Conservation (phyloP, 2,113 vertebrate species). For the Pedionomus torquatus region DNA sequence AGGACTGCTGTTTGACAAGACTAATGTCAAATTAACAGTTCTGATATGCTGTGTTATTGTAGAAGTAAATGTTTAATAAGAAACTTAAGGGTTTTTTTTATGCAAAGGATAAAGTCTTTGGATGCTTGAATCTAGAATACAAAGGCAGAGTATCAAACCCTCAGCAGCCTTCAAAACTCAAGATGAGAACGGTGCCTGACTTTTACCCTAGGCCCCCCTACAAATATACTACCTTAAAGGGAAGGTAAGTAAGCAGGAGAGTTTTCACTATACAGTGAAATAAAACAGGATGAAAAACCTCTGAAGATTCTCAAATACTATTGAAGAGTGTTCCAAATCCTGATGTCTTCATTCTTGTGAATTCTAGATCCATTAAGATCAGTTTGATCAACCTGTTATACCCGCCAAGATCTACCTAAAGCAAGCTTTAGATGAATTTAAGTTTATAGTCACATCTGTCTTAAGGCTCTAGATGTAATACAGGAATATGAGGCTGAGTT, state of each 20-base stretch:
- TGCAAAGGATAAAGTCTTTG: neutral
- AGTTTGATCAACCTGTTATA: neutral
- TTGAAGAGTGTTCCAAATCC: neutral
- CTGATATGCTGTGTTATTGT: neutral
- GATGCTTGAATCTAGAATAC: neutral
- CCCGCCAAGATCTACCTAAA: neutral
- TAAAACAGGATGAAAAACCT: neutral
- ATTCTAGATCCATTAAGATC: neutral
- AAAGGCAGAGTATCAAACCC: neutral
- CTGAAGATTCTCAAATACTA: neutral
- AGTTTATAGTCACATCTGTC: neutral
- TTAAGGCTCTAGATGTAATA: neutral
- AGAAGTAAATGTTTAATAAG: neutral
- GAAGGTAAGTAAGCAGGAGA: neutral
- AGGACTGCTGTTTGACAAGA: neutral
- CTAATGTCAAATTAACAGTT: neutral
- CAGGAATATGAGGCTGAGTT: neutral
- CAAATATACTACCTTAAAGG: neutral
- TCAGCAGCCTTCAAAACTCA: neutral
- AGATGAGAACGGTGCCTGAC: neutral
- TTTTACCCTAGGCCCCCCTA: neutral
- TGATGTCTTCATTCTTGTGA: neutral
- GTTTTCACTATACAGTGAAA: neutral
- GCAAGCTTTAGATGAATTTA: neutral
- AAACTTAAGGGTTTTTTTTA: neutral